Percentiles rank a stretch among this genome's conserved stretches.
Evolutionary conservation across 2,797 vertebrate genomes (phyloP).

Genomic region (Meriones psammophilus): DNA sequence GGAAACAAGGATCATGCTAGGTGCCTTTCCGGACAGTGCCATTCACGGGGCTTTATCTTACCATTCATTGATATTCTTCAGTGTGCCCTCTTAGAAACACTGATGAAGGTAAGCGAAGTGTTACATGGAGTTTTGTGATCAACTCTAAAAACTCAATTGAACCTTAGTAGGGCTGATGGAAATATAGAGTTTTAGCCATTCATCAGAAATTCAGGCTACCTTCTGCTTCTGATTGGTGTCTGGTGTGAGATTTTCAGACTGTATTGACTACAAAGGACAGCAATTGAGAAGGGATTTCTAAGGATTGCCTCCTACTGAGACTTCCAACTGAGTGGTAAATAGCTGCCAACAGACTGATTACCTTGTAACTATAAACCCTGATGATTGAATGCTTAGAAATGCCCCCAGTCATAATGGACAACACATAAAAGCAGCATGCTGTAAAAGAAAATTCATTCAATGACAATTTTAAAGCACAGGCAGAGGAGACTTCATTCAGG

Average conservation of each 20-base stretch:
- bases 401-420: neutral
- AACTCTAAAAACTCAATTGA: neutral
- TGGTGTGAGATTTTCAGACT: neutral
- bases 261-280: constrained; percentile 7
- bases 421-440: neutral
- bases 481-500: neutral
- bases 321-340: neutral
- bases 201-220: neutral
- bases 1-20: neutral
- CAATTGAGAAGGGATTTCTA: neutral
- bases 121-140: neutral
- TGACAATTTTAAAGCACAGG: neutral
- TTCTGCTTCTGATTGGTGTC: neutral
- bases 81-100: neutral
- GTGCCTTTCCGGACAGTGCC: neutral
- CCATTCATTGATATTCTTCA: neutral
- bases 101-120: neutral
- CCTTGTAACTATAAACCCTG: neutral
- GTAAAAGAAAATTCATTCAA: constrained; percentile 5
- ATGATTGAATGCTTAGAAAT: neutral
- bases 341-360: neutral
- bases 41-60: neutral
- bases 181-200: neutral
- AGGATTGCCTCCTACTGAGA: neutral
- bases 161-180: neutral